Conservation (phyloP, 2,888 invertebrate species). For the Isoperla grammatica region DNA sequence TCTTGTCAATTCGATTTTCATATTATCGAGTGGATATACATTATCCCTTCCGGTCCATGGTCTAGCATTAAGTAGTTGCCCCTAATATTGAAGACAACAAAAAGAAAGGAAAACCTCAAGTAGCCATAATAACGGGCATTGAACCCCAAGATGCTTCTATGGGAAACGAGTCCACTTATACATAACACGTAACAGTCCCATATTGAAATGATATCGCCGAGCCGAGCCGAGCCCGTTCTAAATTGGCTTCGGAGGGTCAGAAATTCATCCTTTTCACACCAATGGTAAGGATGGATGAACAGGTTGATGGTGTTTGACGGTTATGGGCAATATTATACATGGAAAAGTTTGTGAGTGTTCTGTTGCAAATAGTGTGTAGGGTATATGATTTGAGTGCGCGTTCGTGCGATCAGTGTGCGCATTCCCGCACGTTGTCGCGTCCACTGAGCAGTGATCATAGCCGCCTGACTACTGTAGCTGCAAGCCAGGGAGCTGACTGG, state of each 20-base stretch:
- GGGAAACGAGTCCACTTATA: no score
- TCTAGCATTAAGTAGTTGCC: no score
- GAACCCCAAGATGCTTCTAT: no score
- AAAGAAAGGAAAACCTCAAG: no score
- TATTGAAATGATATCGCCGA: no score
- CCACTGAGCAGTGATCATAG: conserved; percentile 4
- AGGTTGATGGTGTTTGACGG: conserved; percentile 9
- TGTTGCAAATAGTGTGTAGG: conserved; percentile 8
- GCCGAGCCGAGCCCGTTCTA: not conserved
- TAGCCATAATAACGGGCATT: no score
- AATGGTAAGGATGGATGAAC: not conserved
- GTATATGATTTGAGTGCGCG: conserved; percentile 11
- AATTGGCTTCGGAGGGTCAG: conserved; percentile 2
- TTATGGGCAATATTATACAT: conserved; percentile 7
- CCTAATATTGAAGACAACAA: no score
- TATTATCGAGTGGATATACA: no score
- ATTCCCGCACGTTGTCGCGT: conserved; percentile 11
- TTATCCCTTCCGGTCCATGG: no score
- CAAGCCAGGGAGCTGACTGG: no score
- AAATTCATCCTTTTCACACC: conserved; percentile 14
- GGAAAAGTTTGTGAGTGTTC: not conserved
- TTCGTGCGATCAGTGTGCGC: not conserved
- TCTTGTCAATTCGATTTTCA: no score
- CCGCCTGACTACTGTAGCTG: not conserved
- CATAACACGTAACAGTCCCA: no score